These are phyloP conservation scores for Lycaon pictus DNA, from an alignment of 2,113 vertebrate species.

Conservation along the genomic window DNA sequence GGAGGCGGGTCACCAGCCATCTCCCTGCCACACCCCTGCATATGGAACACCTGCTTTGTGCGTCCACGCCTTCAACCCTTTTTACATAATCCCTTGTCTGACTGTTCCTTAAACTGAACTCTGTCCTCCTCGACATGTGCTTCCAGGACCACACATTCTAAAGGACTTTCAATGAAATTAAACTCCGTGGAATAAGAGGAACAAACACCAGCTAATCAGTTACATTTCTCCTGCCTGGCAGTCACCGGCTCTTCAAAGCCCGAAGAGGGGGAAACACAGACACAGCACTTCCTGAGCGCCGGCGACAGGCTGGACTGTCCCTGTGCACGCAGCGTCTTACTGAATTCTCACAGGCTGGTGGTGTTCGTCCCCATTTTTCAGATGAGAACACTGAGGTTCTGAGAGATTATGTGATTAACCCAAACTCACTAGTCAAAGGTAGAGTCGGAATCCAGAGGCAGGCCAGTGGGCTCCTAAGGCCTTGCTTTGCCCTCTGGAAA, in stretches of 20 bases:
- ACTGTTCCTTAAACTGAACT: not conserved
- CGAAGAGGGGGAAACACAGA: not conserved
- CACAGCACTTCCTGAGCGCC: not conserved
- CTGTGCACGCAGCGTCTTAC: not conserved
- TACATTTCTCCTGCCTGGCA: not conserved
- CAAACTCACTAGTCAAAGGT: not conserved
- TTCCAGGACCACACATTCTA: not conserved
- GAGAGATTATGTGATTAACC: not conserved
- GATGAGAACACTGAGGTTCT: not conserved
- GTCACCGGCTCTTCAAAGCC: not conserved
- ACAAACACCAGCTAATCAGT: not conserved
- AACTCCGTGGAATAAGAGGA: not conserved
- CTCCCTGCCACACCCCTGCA: not conserved
- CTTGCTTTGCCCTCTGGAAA: not conserved
- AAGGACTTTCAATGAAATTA: not conserved
- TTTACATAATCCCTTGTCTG: too few species aligned
- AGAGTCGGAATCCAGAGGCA: not conserved
- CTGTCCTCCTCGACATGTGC: not conserved
- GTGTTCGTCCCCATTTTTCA: not conserved
- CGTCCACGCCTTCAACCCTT: not conserved
- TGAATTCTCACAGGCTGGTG: not conserved
- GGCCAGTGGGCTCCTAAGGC: not conserved
- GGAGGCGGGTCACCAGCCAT: rapidly evolving
- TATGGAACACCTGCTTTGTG: not conserved
- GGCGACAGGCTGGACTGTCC: not conserved